Evolutionary conservation across 2,113 vertebrate genomes (phyloP), one percentile per base, ranked within the genome.

Genomic region (Verasper variegatus): DNA sequence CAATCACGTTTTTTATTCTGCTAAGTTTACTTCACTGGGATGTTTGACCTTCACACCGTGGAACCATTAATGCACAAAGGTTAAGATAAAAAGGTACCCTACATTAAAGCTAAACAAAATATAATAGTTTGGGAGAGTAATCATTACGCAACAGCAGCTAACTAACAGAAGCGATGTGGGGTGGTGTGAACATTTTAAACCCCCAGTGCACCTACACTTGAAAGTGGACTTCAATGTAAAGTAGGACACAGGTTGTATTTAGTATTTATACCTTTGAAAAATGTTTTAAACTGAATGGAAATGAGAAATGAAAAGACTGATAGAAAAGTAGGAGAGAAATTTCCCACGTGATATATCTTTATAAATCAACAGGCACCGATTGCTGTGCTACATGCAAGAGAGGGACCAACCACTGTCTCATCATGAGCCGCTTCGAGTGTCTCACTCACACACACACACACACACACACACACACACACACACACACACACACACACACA

Each of bases 331-430:
- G 61, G 45, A 24, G 65, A 9, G n/a, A 49, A 21, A 68, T 56
- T 23, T 20, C 64, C 59, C 65, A 71, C 68, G 66, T 71, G 71
- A 42, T 56, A 68, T n/a, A 63, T 70, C 69, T 67, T 74, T 12
- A 49, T 64, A 69, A 85, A 89, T 86, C 67, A 81, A 80, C 40
- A 20, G n/a, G 18, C 54, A 57, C 62, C 84, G 73, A 90, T 88
- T 74, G 47, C 76, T 69, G 18, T 75, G 70, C 81, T 66, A 51
- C n/a, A 57, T 66, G 60, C 82, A 1, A 56, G 18, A 51, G 74
- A 52, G 65, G 61, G 75, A 86, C 73, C 74, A 63, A 68, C 82
- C 47, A 5, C 82, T 0, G 49, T 86, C 67, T 84, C 74, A 90
- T 86, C 81, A 74, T 87, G 81, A 78, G 54, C 56, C n/a, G 70